Conservation (phyloP, 2,113 vertebrate species). For the Dinomys branickii region DNA sequence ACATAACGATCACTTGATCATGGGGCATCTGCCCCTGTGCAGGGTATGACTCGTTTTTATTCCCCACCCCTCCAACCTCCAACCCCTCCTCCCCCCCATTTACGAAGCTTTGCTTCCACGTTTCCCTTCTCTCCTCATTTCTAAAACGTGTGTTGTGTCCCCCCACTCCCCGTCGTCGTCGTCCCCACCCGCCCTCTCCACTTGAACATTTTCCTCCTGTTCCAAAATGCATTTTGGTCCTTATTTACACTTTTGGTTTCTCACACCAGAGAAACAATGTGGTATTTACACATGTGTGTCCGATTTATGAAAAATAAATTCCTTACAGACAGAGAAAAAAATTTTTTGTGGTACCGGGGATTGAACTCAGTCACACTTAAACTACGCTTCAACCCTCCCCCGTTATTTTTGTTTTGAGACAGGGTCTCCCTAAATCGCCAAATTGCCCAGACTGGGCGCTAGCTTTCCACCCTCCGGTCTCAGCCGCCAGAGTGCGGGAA, state of each 20-base stretch:
- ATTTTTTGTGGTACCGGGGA: background rate
- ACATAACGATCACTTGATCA: background rate
- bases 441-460: background rate
- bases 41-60: background rate
- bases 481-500: background rate
- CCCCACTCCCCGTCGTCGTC: no score
- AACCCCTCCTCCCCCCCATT: background rate
- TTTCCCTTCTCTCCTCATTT: background rate
- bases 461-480: background rate
- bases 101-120: background rate
- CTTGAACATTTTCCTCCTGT: background rate
- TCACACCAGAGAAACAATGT: background rate
- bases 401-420: background rate
- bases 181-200: background rate
- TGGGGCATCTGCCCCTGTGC: background rate
- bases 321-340: background rate
- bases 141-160: no score
- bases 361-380: background rate
- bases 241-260: background rate
- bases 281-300: background rate
- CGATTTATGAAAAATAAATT: background rate
- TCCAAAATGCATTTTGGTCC: background rate
- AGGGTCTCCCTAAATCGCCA: background rate
- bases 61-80: background rate
- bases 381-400: background rate